These are phyloP conservation scores for Tachycineta bicolor DNA, from an alignment of 2,113 vertebrate genomes.

Conservation along the genomic window DNA sequence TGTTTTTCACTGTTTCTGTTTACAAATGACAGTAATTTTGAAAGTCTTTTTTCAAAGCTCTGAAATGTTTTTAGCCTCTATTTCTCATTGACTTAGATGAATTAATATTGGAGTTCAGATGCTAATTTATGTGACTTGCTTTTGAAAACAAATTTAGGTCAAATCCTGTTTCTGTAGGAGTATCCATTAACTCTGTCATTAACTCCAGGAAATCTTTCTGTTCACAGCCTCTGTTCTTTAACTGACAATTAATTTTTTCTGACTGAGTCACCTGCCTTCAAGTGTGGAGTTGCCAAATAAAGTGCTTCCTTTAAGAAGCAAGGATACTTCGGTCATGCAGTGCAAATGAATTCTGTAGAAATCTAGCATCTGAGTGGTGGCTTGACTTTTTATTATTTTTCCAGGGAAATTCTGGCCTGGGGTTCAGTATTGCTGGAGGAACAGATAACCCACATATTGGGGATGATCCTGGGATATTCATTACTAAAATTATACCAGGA, in stretches of 20 bases:
- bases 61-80: constrained; percentile 18
- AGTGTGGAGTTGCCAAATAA: neutral
- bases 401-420: constrained; percentile 95
- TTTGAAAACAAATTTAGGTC: constrained; percentile 54
- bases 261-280: constrained; percentile 19
- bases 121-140: constrained; percentile 32
- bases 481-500: constrained; percentile 98
- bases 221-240: constrained; percentile 53
- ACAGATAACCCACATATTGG: constrained; percentile 97
- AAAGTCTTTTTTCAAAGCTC: neutral
- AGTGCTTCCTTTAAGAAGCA: constrained; percentile 27
- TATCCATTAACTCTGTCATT: constrained; percentile 18
- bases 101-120: constrained; percentile 33
- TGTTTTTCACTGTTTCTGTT: neutral
- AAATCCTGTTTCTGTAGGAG: constrained; percentile 14
- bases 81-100: constrained; percentile 19
- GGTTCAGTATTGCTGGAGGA: constrained; percentile 96
- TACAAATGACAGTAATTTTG: neutral
- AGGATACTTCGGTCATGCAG: neutral
- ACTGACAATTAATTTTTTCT: constrained; percentile 40
- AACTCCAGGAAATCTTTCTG: constrained; percentile 1
- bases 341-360: neutral
- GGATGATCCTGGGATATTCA: constrained; percentile 97
- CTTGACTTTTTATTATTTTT: constrained; percentile 20
- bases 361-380: neutral